phyloP scores from a whole-genome alignment of 2,113 vertebrate genomes.

The Aegithalos caudatus region DNA sequence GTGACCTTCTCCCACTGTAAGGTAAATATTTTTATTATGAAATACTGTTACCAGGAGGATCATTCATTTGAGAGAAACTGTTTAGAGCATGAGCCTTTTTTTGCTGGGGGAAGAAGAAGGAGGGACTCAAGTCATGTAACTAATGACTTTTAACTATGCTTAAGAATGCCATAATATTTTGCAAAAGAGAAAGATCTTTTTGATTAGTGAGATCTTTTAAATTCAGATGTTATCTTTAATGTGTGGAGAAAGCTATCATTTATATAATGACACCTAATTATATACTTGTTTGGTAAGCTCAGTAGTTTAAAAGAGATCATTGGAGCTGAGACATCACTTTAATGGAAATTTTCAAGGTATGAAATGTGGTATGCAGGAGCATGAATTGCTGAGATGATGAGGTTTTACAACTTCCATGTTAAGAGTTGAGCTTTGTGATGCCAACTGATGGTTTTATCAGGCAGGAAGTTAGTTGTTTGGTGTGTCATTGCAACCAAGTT shows the following conservation, averaged over 20 bases:
- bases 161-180: neutral
- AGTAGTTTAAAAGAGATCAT: neutral
- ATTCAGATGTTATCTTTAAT: neutral
- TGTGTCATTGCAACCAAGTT: neutral
- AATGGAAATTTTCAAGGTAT: neutral
- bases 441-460: neutral
- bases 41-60: neutral
- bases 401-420: neutral
- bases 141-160: neutral
- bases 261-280: neutral
- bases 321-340: neutral
- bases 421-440: neutral
- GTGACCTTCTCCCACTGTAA: constrained; percentile 92
- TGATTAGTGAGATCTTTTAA: neutral
- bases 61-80: neutral
- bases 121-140: neutral
- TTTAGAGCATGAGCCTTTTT: neutral
- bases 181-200: neutral
- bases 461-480: neutral
- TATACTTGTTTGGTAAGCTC: neutral
- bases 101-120: neutral
- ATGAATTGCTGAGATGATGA: neutral
- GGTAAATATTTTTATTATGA: constrained; percentile 65
- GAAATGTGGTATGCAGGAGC: neutral
- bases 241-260: neutral